Evolutionary conservation across 2,888 invertebrate genomes (phyloP).

Genomic region (Caenorhabditis sp.): DNA sequence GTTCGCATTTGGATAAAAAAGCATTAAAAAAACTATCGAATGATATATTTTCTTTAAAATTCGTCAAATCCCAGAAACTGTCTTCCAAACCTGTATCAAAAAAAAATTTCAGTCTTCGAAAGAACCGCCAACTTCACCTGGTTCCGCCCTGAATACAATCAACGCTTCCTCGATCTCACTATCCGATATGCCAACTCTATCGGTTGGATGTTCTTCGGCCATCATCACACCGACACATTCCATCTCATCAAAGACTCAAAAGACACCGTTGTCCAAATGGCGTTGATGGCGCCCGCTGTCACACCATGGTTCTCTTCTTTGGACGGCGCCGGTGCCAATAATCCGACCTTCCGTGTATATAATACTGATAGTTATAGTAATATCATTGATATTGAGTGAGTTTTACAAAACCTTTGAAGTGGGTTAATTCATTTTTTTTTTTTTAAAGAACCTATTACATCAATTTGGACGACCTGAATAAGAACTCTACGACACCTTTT

Average conservation of each 20-base stretch:
- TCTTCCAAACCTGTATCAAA: neutral
- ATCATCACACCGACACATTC: slow-evolving; percentile 72
- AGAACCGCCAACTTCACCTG: slow-evolving; percentile 68
- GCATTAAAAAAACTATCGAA: too few relatives aligned
- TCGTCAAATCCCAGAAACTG: too few relatives aligned
- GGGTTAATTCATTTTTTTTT: too few relatives aligned
- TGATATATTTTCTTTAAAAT: too few relatives aligned
- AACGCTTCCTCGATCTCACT: slow-evolving; percentile 68
- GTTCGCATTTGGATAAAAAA: too few relatives aligned
- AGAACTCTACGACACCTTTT: slow-evolving; percentile 40
- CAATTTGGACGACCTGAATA: slow-evolving; percentile 59
- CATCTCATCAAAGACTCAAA: slow-evolving; percentile 59
- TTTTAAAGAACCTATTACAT: slow-evolving; percentile 62
- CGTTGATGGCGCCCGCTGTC: slow-evolving; percentile 86
- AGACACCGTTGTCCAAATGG: slow-evolving; percentile 74
- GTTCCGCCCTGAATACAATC: slow-evolving; percentile 72
- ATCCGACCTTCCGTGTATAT: slow-evolving; percentile 65
- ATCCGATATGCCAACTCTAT: slow-evolving; percentile 70
- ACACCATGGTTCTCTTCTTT: slow-evolving; percentile 81
- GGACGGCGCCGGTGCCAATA: slow-evolving; percentile 71
- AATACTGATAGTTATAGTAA: slow-evolving; percentile 44
- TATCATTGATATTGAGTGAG: slow-evolving; percentile 53
- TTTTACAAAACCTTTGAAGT: neutral
- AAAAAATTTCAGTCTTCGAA: slow-evolving; percentile 65
- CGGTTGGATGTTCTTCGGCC: slow-evolving; percentile 71